Evolutionary conservation across 2,113 vertebrate species (phyloP), one percentile per base, ranked within the genome.

Genomic region (Nycticorax nycticorax): DNA sequence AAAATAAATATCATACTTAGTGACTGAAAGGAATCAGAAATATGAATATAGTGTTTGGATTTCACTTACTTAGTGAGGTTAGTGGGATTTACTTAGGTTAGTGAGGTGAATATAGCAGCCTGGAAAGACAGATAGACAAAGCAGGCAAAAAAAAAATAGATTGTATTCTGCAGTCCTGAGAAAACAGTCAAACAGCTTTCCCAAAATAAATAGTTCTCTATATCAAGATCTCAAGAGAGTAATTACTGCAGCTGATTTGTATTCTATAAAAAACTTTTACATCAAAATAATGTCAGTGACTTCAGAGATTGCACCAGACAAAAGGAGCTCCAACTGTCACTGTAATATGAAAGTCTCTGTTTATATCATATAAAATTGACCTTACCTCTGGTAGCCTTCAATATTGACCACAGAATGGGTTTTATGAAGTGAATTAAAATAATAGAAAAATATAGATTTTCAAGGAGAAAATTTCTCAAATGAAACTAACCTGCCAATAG

Each of bases 201-300:
- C 84, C n/a, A 59, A 89, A 95, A 94, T 91, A 92, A 93, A 85
- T 48, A 95, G 8, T 79, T 75, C 41, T 68, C 21, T 59, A 21
- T 59, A 71, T 59, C 43, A 60, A 56, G 76, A 39, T 78, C 66
- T 26, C 56, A 56, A 50, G 32, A 57, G 84, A 79, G 5, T 45
- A 89, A 92, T 95, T 91, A 68, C 63, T 82, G 62, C 62, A 89
- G 35, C 84, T 96, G 81, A 91, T 57, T 94, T 75, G 28, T 39
- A 55, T 37, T 93, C 68, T 87, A 85, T 78, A 82, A 84, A 91
- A 86, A 82, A 48, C 41, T 78, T 89, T 6, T 57, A 33, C 63
- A 78, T 55, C 52, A n/a, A 35, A 88, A 50, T 89, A 24, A 1
- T 75, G 3, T 56, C 33, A 64, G 57, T 78, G 66, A 14, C 52